phyloP scores from a whole-genome alignment of 2,797 vertebrate genomes.

The Molossus alvarezi region DNA sequence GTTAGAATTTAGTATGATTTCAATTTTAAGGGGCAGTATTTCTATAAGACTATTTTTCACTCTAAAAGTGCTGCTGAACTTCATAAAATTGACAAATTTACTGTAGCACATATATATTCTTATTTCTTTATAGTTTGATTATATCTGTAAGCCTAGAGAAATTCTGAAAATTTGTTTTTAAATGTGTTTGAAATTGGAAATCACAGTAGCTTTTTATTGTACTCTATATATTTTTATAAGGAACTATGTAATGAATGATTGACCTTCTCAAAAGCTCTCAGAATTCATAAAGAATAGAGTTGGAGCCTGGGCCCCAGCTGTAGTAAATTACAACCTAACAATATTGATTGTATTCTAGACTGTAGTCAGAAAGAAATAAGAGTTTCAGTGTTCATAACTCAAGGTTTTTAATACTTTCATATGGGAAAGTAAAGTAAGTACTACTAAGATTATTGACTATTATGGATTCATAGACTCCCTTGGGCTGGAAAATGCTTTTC shows the following conservation, averaged over 20 bases:
- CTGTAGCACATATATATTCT: neutral
- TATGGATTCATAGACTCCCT: neutral
- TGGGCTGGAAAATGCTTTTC: constrained; percentile 29
- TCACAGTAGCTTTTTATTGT: constrained; percentile 68
- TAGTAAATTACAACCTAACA: constrained; percentile 74
- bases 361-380: constrained; percentile 67
- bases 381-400: constrained; percentile 59
- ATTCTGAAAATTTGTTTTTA: constrained; percentile 72
- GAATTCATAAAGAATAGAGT: constrained; percentile 58
- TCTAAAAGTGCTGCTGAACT: constrained; percentile 68
- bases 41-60: constrained; percentile 52
- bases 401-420: constrained; percentile 66
- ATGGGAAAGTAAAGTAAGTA: constrained; percentile 54
- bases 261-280: constrained; percentile 71
- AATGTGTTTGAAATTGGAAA: constrained; percentile 69
- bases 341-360: constrained; percentile 73
- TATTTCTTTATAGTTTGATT: constrained; percentile 72
- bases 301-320: constrained; percentile 49
- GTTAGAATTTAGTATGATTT: constrained; percentile 81
- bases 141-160: constrained; percentile 50
- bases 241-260: constrained; percentile 67
- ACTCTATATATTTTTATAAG: constrained; percentile 65
- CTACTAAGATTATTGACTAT: neutral
- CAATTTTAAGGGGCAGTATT: constrained; percentile 75
- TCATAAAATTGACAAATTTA: constrained; percentile 76